These are phyloP conservation scores for Cheilosia variabilis DNA, from an alignment of 2,888 invertebrate species.

Conservation along the genomic window DNA sequence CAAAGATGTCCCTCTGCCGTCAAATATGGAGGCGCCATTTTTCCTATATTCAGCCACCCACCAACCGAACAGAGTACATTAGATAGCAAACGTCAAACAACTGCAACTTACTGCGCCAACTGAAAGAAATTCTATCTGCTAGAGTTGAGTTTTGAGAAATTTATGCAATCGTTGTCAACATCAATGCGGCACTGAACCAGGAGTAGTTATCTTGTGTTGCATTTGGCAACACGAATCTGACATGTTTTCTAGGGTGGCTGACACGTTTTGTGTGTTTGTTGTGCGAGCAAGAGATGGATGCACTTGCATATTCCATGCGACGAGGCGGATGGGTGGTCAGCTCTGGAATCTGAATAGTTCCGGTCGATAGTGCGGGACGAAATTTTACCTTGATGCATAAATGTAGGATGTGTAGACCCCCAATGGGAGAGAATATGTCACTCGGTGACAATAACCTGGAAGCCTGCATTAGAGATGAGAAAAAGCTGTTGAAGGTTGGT, in stretches of 20 bases:
- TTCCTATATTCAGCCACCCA: constrained; percentile 45
- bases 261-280: constrained; percentile 58
- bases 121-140: constrained; percentile 44
- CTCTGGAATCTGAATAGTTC: constrained; percentile 62
- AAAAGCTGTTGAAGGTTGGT: constrained; percentile 48
- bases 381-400: constrained; percentile 62
- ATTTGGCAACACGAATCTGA: constrained; percentile 73
- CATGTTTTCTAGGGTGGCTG: constrained; percentile 67
- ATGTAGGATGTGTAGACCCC: constrained; percentile 38
- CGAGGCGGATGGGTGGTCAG: constrained; percentile 58
- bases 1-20: constrained; percentile 53
- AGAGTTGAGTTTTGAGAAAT: constrained; percentile 68
- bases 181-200: constrained; percentile 45
- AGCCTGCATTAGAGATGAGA: constrained; percentile 55
- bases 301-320: neutral
- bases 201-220: constrained; percentile 51
- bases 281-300: constrained; percentile 5
- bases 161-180: constrained; percentile 73
- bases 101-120: constrained; percentile 60
- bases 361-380: constrained; percentile 28
- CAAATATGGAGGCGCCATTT: constrained; percentile 67
- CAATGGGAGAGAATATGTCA: constrained; percentile 44
- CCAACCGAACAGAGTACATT: constrained; percentile 41
- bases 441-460: constrained; percentile 67
- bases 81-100: constrained; percentile 70